Evolutionary conservation across 1,140 invertebrate genomes (phyloP), one percentile per base, ranked within the genome.

Genomic region (Coptotermes formosanus): DNA sequence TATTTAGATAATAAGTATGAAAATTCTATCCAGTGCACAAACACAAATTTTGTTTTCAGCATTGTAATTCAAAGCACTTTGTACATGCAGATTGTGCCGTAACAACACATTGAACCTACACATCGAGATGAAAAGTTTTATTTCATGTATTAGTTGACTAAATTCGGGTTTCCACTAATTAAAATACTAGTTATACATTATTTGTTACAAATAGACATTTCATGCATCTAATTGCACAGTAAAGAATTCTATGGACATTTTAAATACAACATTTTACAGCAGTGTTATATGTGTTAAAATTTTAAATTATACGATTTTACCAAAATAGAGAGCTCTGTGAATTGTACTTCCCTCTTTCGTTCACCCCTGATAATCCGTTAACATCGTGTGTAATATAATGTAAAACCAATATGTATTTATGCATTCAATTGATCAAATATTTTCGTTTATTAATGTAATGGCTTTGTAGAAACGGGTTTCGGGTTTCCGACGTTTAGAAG

Each of bases 321-420:
- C 8, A 75, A 75, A 75, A 75, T 30, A 75, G 14, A 75, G n/a
- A 75, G 21, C n/a, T n/a, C 64, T n/a, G n/a, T 75, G n/a, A 75
- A 75, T 75, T 75, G n/a, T 75, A 64, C 8, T 23, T 75, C 4
- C n/a, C 64, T 2, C 0, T 25, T 30, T 8, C n/a, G n/a, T 75
- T 25, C 16, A n/a, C n/a, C 64, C 64, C n/a, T n/a, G 8, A n/a
- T 30, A 75, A 75, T 75, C 64, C 64, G 25, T 75, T 75, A 11
- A 30, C n/a, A 30, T 1, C 52, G 21, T 30, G 64, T 30, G 64
- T 0, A 25, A 30, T 75, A 16, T 30, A 75, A 75, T 3, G n/a
- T 75, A 75, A 75, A 75, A 75, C n/a, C 64, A 75, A 75, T 75
- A 75, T 75, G 64, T 75, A 25, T 75, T 75, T 75, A 75, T 75